Evolutionary conservation across 2,113 vertebrate species (phyloP).

Genomic region (Colius striatus): DNA sequence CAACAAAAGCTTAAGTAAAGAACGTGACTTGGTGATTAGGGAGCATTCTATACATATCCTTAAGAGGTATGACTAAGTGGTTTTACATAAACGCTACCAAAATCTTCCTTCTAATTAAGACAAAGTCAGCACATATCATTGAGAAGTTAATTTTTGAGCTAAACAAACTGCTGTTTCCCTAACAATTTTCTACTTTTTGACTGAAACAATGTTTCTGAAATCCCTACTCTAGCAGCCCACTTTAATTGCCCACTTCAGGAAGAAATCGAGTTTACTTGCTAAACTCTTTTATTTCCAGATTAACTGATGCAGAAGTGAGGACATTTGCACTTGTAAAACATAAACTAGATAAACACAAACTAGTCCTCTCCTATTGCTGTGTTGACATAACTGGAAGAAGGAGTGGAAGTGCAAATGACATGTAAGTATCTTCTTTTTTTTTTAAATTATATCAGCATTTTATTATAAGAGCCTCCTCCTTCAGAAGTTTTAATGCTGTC

Average conservation of each 20-base stretch:
- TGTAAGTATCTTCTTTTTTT: neutral
- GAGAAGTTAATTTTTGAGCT: neutral
- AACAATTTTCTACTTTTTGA: neutral
- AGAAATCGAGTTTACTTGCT: neutral
- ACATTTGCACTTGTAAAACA: neutral
- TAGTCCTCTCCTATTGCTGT: neutral
- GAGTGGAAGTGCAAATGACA: neutral
- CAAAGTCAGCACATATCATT: neutral
- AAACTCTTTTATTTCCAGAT: neutral
- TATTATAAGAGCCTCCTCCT: neutral
- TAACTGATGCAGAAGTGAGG: neutral
- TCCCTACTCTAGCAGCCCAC: neutral
- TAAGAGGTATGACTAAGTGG: neutral
- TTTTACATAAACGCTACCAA: neutral
- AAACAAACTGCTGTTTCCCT: neutral
- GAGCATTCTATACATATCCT: neutral
- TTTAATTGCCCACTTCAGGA: neutral
- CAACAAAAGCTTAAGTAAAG: neutral
- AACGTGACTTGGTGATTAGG: neutral
- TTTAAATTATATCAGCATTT: neutral
- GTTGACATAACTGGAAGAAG: neutral
- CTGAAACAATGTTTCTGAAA: neutral
- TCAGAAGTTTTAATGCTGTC: neutral
- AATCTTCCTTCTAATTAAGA: neutral
- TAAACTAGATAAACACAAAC: too few species aligned